A percentile compares a stretch with the other conserved stretches of the same genome.
phyloP scores from a whole-genome alignment of 2,797 vertebrate genomes.

The Miichthys miiuy region DNA sequence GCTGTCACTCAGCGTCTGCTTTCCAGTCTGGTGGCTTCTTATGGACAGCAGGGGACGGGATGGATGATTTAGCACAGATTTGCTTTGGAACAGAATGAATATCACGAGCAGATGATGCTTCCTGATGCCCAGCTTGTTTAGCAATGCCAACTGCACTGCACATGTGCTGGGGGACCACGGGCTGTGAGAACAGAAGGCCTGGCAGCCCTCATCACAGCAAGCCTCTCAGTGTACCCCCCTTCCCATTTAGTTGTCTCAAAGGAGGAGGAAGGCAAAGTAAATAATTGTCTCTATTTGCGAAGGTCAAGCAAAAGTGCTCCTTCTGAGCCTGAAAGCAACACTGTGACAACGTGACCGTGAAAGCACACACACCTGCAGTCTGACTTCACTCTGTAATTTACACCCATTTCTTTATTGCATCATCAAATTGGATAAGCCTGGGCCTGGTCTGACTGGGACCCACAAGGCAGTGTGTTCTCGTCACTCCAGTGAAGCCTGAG shows the following conservation, averaged over 20 bases:
- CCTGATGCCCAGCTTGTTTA: slow-evolving; percentile 75
- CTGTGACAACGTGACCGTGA: slow-evolving; percentile 34
- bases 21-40: slow-evolving; percentile 76
- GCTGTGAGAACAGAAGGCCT: slow-evolving; percentile 80
- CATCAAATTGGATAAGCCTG: slow-evolving; percentile 67
- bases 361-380: slow-evolving; percentile 71
- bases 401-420: slow-evolving; percentile 45
- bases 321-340: slow-evolving; percentile 44
- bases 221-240: slow-evolving; percentile 41
- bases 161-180: slow-evolving; percentile 71
- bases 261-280: slow-evolving; percentile 60
- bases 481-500: slow-evolving; percentile 39
- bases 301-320: slow-evolving; percentile 56
- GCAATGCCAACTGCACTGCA: slow-evolving; percentile 74
- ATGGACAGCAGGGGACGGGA: slow-evolving; percentile 74
- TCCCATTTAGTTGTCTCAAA: slow-evolving; percentile 56
- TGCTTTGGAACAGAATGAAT: slow-evolving; percentile 74
- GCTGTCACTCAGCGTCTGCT: slow-evolving; percentile 69
- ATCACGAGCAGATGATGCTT: slow-evolving; percentile 79
- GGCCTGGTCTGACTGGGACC: slow-evolving; percentile 42
- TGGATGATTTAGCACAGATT: slow-evolving; percentile 80
- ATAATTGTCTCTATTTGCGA: slow-evolving; percentile 63
- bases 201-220: slow-evolving; percentile 67
- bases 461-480: slow-evolving; percentile 35
- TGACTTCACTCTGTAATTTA: slow-evolving; percentile 72